Percentiles rank a stretch among this genome's conserved stretches.
Evolutionary conservation across 2,797 vertebrate genomes (phyloP).

Genomic region (Luscinia luscinia): DNA sequence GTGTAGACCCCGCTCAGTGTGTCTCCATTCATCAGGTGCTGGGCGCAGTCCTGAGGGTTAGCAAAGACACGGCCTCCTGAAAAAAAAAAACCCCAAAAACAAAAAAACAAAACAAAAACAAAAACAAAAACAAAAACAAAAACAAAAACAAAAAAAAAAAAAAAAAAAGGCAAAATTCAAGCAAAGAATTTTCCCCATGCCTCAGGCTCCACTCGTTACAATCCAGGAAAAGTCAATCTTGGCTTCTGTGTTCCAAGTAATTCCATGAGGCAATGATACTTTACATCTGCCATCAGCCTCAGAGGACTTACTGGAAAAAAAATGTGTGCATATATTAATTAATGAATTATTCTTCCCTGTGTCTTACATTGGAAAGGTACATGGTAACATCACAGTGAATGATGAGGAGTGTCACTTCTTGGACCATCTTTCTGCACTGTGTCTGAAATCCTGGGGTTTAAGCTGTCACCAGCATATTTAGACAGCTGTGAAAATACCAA

Average conservation of each 20-base stretch:
- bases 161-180: not conserved
- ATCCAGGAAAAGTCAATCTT: not conserved
- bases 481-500: slow-evolving; percentile 24
- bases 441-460: slow-evolving; percentile 12
- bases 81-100: not conserved
- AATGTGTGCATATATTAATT: not conserved
- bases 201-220: not conserved
- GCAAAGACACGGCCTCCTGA: slow-evolving; percentile 92
- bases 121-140: not conserved
- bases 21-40: slow-evolving; percentile 95
- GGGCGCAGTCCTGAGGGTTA: slow-evolving; percentile 95
- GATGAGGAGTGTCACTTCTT: slow-evolving; percentile 6
- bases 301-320: not conserved
- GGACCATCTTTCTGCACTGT: not conserved
- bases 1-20: slow-evolving; percentile 90
- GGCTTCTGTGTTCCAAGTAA: not conserved
- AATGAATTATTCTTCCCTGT: not conserved
- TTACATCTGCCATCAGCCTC: not conserved
- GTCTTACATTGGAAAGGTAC: not conserved
- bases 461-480: not conserved
- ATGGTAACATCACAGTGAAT: not conserved
- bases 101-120: not conserved
- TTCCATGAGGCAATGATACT: fast-evolving
- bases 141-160: not conserved
- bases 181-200: not conserved